Conservation (phyloP, 2,113 vertebrate genomes). For the Kryptolebias marmoratus region DNA sequence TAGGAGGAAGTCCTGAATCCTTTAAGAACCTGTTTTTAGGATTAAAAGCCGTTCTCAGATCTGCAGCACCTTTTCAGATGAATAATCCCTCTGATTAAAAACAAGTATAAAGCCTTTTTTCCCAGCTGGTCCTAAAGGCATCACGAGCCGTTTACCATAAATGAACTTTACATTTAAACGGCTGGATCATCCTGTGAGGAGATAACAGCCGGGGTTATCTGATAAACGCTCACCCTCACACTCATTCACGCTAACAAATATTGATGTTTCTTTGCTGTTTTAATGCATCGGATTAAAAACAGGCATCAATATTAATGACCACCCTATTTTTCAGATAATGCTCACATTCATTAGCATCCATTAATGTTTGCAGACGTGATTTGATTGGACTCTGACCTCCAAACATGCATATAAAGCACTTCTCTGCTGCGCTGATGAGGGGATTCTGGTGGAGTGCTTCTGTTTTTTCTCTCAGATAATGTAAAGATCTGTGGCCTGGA, state of each 20-base stretch:
- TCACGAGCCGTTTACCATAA: conserved; percentile 55
- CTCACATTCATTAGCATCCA: conserved; percentile 66
- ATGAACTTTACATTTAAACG: conserved; percentile 59
- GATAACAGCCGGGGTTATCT: conserved; percentile 54
- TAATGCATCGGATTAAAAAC: conserved; percentile 44
- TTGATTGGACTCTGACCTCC: conserved; percentile 59
- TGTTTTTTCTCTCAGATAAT: no score
- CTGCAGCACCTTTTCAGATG: conserved; percentile 1
- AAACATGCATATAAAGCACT: conserved; percentile 34
- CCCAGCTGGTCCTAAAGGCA: conserved; percentile 40
- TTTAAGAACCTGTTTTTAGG: no score
- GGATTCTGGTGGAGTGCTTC: conserved; percentile 23
- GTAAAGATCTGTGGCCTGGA: no score
- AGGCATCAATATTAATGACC: conserved; percentile 70
- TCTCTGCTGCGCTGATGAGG: conserved; percentile 13
- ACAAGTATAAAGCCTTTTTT: conserved; percentile 31
- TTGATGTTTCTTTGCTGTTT: conserved; percentile 50
- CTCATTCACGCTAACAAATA: conserved; percentile 61
- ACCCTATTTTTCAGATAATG: conserved; percentile 63
- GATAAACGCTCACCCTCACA: conserved; percentile 52
- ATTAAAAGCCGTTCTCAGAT: no score
- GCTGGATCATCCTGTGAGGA: conserved; percentile 44
- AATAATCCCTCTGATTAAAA: background rate
- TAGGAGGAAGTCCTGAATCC: no score
- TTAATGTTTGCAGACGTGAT: conserved; percentile 72